Evolutionary conservation across 1,140 invertebrate genomes (phyloP), one percentile per base, ranked within the genome.

Genomic region (Neodiprion virginianus): DNA sequence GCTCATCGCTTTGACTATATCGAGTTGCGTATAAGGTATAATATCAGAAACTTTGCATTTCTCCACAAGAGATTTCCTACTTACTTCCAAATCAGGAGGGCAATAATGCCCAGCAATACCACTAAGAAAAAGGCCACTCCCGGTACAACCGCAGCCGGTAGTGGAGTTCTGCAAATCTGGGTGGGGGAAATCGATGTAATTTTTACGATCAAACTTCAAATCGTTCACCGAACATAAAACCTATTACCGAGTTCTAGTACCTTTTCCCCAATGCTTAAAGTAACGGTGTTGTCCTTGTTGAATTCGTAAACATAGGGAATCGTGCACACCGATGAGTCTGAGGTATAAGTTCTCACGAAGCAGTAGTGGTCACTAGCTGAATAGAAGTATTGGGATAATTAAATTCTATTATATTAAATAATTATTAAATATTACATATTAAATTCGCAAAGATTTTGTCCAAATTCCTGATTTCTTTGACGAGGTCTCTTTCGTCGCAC

Each of bases 281-380:
- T 50, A 4, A 83, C 81, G 0, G 53, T 68, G 11, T 80, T 79
- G 48, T 82, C 76, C 1, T 72, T 50, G 48, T 80, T 78, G 23
- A 83, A 83, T 47, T 83, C 67, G 68, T 81, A 83, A 7, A 80
- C n/a, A 17, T 81, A 83, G 1, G 77, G 81, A 73, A 81, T 77
- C 0, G 14, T 73, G 21, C 82, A 83, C 0, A 73, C 71, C 0
- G 69, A 77, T 21, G 53, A 74, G 7, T 78, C 80, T 40, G 28
- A 40, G 5, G 61, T 74, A 10, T 77, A 17, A 7, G 69, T 78
- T 17, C 77, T 80, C 8, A 83, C 75, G 10, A 80, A 69, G 71
- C 82, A 83, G 7, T 83, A 80, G 65, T 80, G 79, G 69, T 82
- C 79, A 28, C 79, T 73, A 68, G 11, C 79, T 80, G 12, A 61